Conservation (phyloP, 2,888 invertebrate species). For the Pristionchus exspectatus region DNA sequence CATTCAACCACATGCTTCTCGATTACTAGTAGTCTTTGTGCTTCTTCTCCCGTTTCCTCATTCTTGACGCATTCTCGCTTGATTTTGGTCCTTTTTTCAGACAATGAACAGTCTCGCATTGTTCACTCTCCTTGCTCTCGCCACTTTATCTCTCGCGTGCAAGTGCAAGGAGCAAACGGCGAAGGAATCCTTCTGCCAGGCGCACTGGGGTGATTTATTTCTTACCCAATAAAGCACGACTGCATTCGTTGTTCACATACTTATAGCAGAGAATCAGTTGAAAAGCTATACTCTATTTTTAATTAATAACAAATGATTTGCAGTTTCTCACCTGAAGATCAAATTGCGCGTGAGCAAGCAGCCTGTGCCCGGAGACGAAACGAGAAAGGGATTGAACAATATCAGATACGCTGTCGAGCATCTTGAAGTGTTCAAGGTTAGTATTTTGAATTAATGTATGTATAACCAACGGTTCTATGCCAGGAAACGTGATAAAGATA, state of each 20-base stretch:
- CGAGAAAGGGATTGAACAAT: conserved; percentile 71
- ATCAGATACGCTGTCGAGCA: conserved; percentile 73
- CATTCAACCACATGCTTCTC: neutral
- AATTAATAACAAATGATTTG: neutral
- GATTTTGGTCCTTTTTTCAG: neutral
- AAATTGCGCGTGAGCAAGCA: conserved; percentile 69
- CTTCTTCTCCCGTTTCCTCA: neutral
- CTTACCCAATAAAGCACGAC: too few relatives aligned
- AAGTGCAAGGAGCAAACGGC: conserved; percentile 70
- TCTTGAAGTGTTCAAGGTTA: conserved; percentile 72
- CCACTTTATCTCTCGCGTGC: conserved; percentile 58
- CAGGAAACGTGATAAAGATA: neutral
- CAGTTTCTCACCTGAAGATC: conserved; percentile 75
- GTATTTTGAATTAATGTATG: neutral
- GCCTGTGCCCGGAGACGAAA: conserved; percentile 65
- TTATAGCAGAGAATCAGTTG: too few relatives aligned
- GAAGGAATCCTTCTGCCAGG: conserved; percentile 70
- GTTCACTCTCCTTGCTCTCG: neutral
- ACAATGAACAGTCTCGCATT: neutral
- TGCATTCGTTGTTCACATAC: too few relatives aligned
- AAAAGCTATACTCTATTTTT: neutral
- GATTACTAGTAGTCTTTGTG: neutral
- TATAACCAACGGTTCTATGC: neutral
- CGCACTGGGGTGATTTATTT: conserved; percentile 70
- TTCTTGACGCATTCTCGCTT: neutral